Base-by-base conservation (phyloP, 1,140 invertebrate species). In the Neodiprion lecontei region DNA sequence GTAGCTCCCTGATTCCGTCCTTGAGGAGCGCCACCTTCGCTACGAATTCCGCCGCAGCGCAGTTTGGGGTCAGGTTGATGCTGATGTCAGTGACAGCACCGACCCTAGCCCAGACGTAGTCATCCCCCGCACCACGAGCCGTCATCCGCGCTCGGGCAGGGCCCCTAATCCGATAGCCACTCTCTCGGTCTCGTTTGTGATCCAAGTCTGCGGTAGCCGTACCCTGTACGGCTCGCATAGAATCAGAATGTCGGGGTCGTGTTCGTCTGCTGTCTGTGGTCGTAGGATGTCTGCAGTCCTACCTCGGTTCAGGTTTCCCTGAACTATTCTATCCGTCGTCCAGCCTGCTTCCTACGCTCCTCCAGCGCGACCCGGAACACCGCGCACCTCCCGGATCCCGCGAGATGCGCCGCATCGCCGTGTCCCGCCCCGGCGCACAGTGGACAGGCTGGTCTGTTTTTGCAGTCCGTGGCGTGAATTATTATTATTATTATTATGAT, bases 291-390 rank as follows among this genome's bases (percentile, higher is more conserved):
- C 21, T 14, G 61, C 61, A 1, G 61, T n/a, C 14, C 14, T 21
- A 66, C 61, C 7, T 66, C 73, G 67, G 73, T 74, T 69, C 73
- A 69, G 68, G 73, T 70, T 74, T 21, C 73, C 73, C 68, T 74
- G 73, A 61, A 69, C 65, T 8, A 70, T 50, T 1, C 67, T 74
- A 66, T 74, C 70, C 70, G 66, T 48, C 72, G 61, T 73, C 28
- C 72, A 9, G 72, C 72, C 72, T 74, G 72, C 65, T 69, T 69
- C 40, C 72, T 74, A 66, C 72, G 68, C 72, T 61, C 67, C 72
- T 74, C 66, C 67, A 74, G 67, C 67, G 72, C 72, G 49, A 49
- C 72, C 14, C 67, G 28, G 21, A 3, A 66, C 61, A 66, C 61
- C 1, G 61, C 61, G 7, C 61, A 66, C 61, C 61, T 66, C 7